Evolutionary conservation across 2,113 vertebrate genomes (phyloP).

Genomic region (Corapipo altera): DNA sequence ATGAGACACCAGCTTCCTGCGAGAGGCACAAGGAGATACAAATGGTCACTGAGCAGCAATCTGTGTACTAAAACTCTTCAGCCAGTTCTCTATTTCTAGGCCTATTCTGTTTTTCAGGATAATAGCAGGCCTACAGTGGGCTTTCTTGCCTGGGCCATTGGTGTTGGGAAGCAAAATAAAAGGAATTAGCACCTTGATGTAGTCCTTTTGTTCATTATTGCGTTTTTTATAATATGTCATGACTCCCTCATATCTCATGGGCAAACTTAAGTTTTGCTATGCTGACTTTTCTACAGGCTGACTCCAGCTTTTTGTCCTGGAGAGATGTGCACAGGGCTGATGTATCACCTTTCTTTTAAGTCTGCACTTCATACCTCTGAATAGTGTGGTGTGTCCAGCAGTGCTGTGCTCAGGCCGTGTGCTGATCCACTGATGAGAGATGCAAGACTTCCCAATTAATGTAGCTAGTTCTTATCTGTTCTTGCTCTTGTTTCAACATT

Average conservation of each 20-base stretch:
- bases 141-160: neutral
- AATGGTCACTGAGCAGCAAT: neutral
- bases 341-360: too few species aligned
- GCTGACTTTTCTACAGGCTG: neutral
- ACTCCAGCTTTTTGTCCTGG: neutral
- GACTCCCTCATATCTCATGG: neutral
- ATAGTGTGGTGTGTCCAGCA: neutral
- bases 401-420: neutral
- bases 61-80: neutral
- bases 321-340: neutral
- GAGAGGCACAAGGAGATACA: neutral
- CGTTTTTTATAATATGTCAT: neutral
- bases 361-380: neutral
- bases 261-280: neutral
- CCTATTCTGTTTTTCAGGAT: neutral
- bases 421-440: neutral
- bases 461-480: neutral
- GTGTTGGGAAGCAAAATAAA: neutral
- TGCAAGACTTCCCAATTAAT: neutral
- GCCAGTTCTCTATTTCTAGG: neutral
- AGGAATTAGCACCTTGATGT: neutral
- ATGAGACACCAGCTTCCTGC: neutral
- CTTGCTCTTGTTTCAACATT: neutral
- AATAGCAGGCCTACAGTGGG: neutral
- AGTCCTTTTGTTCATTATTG: neutral